A percentile compares a stretch with the other conserved stretches of the same genome.
phyloP scores from a whole-genome alignment of 1,140 invertebrate species.

The Cydia pomonella region DNA sequence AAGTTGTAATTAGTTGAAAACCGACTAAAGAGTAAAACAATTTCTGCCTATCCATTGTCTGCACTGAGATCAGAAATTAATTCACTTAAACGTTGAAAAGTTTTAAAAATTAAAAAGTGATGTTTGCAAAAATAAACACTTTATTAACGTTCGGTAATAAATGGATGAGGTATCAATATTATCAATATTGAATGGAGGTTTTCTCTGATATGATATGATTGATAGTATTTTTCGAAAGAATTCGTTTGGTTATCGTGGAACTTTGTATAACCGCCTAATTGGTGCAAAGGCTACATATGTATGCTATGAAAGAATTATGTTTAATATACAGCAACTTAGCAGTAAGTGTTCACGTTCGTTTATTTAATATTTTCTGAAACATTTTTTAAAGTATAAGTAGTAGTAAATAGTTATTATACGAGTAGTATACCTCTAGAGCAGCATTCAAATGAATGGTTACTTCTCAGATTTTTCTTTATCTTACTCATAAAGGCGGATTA shows the following conservation, averaged over 20 bases:
- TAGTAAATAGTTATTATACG: no score
- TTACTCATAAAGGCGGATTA: neutral
- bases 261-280: no score
- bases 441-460: no score
- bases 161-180: neutral
- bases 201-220: neutral
- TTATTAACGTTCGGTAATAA: neutral
- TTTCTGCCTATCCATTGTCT: constrained; percentile 37
- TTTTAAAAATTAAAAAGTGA: constrained; percentile 17
- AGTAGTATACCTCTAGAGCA: no score
- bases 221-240: no score
- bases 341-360: no score
- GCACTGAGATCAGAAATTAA: constrained; percentile 32
- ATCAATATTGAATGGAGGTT: neutral
- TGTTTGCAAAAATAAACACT: constrained; percentile 13
- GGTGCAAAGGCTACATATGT: no score
- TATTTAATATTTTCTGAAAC: no score
- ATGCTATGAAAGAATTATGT: no score
- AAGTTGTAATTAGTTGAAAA: constrained; percentile 47
- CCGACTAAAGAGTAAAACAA: constrained; percentile 44
- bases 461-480: neutral
- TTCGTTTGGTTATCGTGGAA: no score
- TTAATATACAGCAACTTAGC: no score
- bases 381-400: no score
- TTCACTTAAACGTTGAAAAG: constrained; percentile 31